Evolutionary conservation across 1,140 invertebrate genomes (phyloP).

Genomic region (Agraylea sexmaculata): DNA sequence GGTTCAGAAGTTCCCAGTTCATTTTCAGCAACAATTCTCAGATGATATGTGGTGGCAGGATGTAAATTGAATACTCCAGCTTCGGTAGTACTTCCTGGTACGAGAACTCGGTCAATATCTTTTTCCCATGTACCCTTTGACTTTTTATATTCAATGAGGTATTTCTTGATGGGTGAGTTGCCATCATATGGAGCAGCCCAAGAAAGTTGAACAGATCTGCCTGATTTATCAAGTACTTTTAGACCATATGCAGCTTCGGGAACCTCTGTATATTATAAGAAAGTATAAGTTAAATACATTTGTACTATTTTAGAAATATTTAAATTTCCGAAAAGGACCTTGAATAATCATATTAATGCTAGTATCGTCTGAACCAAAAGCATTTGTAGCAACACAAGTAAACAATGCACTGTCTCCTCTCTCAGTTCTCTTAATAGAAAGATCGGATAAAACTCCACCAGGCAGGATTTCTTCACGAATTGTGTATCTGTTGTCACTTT

Average conservation of each 20-base stretch:
- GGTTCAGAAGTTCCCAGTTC: conserved; percentile 85
- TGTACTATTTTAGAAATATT: no score
- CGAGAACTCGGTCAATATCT: conserved; percentile 72
- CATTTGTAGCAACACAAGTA: conserved; percentile 89
- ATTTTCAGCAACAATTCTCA: conserved; percentile 89
- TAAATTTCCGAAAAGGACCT: no score
- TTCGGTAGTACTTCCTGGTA: conserved; percentile 75
- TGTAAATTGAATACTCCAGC: conserved; percentile 78
- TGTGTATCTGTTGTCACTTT: conserved; percentile 78
- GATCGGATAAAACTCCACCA: conserved; percentile 75
- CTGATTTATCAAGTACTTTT: conserved; percentile 84
- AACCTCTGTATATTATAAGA: conserved; percentile 51
- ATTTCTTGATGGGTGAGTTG: conserved; percentile 85
- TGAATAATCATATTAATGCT: conserved; percentile 93
- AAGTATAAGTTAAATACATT: not conserved
- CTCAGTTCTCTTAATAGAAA: conserved; percentile 82
- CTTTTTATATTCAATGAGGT: conserved; percentile 87
- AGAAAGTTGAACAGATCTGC: conserved; percentile 75
- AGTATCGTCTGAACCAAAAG: conserved; percentile 89
- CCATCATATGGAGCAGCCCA: conserved; percentile 93
- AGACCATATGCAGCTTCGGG: conserved; percentile 85
- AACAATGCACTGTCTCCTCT: conserved; percentile 85
- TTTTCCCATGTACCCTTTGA: conserved; percentile 75
- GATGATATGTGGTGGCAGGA: conserved; percentile 85
- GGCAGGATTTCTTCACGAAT: conserved; percentile 81